These are phyloP conservation scores for Drosophila pallidifrons DNA, from an alignment of 1,140 invertebrate species.

Conservation along the genomic window DNA sequence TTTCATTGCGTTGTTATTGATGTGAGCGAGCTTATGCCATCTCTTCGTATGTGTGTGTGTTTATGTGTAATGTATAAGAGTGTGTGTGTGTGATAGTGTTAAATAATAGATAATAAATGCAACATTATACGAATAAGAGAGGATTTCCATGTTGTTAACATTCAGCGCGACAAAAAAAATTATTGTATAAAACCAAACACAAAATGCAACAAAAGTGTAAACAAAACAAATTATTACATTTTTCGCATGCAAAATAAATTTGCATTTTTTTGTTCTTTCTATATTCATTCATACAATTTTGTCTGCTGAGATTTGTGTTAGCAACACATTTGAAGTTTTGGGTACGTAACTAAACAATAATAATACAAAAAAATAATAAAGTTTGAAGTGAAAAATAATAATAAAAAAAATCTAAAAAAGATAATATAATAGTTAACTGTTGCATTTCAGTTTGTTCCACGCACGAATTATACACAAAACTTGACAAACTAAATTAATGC, in stretches of 20 bases:
- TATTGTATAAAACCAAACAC: conserved; percentile 32
- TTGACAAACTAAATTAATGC: conserved; percentile 56
- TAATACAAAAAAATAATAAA: conserved; percentile 66
- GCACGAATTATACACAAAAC: conserved; percentile 80
- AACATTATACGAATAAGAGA: conserved; percentile 78
- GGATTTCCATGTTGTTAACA: conserved; percentile 45
- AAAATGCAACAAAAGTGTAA: conserved; percentile 47
- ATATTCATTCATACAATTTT: conserved; percentile 10
- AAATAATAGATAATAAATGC: conserved; percentile 76
- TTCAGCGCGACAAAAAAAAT: conserved; percentile 44
- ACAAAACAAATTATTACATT: not conserved
- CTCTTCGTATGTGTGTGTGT: conserved; percentile 26
- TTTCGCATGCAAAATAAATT: conserved; percentile 4
- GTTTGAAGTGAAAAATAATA: not conserved
- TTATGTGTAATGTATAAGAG: conserved; percentile 31
- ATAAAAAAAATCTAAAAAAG: conserved; percentile 31
- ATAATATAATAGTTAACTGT: conserved; percentile 28
- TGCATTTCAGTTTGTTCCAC: conserved; percentile 56
- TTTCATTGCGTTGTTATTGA: conserved; percentile 20
- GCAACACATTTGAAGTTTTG: conserved; percentile 25
- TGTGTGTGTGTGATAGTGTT: conserved; percentile 22
- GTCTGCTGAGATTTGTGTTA: conserved; percentile 11
- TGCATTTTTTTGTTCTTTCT: not conserved
- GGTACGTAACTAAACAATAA: conserved; percentile 71
- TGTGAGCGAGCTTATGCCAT: conserved; percentile 39